These are phyloP conservation scores for Cepaea hortensis DNA, from an alignment of 2,888 invertebrate genomes.

Conservation along the genomic window DNA sequence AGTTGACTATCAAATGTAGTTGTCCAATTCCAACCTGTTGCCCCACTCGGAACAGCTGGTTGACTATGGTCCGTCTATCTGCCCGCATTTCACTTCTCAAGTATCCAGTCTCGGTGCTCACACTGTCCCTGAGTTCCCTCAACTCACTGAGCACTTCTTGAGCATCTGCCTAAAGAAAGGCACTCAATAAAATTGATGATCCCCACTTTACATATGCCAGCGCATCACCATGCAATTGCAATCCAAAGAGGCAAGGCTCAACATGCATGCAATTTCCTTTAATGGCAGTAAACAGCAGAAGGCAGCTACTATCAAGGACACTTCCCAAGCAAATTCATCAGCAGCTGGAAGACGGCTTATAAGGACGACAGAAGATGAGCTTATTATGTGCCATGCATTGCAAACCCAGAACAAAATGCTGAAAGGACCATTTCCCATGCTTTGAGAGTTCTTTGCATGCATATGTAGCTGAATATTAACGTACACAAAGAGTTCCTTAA, in stretches of 20 bases:
- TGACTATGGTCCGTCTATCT: conserved; percentile 65
- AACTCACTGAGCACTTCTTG: conserved; percentile 66
- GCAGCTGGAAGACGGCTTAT: background rate
- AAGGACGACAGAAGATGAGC: no score
- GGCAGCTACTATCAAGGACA: no score
- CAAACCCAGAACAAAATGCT: no score
- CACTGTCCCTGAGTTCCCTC: conserved; percentile 59
- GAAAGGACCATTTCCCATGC: no score
- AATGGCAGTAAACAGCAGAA: background rate
- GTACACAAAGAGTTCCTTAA: no score
- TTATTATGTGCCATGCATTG: no score
- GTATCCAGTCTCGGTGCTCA: conserved; percentile 58
- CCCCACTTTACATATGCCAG: background rate
- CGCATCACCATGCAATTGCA: background rate
- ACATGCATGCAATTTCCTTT: background rate
- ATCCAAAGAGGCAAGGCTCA: background rate
- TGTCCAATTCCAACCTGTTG: conserved; percentile 43
- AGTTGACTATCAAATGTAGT: background rate
- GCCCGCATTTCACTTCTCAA: conserved; percentile 60
- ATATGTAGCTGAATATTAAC: no score
- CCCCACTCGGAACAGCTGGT: conserved; percentile 57
- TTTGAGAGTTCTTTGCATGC: no score
- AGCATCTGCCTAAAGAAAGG: conserved; percentile 64
- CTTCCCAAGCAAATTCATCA: background rate
- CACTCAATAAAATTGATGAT: background rate